phyloP scores from a whole-genome alignment of 2,888 invertebrate genomes.

The Lochmaea crataegi region DNA sequence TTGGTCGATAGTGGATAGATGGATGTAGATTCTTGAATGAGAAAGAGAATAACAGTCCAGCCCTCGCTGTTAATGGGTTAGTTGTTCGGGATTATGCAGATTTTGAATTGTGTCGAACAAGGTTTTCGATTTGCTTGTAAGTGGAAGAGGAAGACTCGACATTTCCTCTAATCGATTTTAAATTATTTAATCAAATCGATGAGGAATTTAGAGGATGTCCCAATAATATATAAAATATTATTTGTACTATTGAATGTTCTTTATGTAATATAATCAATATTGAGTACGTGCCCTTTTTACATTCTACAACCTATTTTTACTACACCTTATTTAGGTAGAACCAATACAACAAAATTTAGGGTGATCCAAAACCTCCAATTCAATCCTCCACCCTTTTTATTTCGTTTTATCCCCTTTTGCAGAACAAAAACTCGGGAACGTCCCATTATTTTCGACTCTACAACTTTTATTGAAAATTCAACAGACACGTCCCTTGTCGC shows the following conservation, averaged over 20 bases:
- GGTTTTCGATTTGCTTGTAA: conserved; percentile 11
- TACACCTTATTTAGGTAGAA: neutral
- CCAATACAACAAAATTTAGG: conserved; percentile 12
- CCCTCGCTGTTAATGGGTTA: conserved; percentile 8
- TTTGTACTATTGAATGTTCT: no score
- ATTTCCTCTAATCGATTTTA: neutral
- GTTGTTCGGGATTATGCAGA: conserved; percentile 20
- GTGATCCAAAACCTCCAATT: conserved; percentile 16
- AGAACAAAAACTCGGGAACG: conserved; percentile 12
- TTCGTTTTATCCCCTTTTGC: neutral
- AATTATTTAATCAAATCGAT: no score
- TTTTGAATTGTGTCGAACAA: conserved; percentile 23
- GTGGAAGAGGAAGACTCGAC: conserved; percentile 3
- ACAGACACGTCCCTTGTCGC: conserved; percentile 42
- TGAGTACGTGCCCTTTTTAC: neutral
- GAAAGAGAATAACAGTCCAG: neutral
- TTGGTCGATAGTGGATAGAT: conserved; percentile 6
- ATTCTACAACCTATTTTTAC: neutral
- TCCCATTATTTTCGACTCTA: conserved; percentile 18
- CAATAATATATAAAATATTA: no score
- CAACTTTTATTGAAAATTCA: conserved; percentile 48
- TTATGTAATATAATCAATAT: no score
- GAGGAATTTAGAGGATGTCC: no score
- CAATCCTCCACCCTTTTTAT: conserved; percentile 10
- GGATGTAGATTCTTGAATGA: conserved; percentile 6